These are phyloP conservation scores for Silurus meridionalis DNA, from an alignment of 2,113 vertebrate species.

Conservation along the genomic window DNA sequence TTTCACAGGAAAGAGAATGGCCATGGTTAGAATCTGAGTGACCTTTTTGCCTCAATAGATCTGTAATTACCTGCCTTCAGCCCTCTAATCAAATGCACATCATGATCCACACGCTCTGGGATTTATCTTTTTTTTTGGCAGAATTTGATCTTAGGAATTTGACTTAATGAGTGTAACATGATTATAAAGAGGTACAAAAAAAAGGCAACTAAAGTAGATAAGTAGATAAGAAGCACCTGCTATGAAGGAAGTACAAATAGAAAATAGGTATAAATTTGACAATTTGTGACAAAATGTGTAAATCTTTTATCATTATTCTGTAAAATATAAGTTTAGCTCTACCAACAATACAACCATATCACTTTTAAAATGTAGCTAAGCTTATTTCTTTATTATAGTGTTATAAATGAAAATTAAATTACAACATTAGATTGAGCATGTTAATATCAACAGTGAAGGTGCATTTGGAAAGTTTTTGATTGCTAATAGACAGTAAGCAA, in stretches of 20 bases:
- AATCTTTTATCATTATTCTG: neutral
- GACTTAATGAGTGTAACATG: neutral
- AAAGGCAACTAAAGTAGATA: neutral
- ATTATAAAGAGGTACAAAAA: neutral
- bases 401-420: neutral
- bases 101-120: conserved; percentile 3
- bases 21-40: conserved; percentile 4
- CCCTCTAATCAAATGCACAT: conserved; percentile 38
- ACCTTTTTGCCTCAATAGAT: conserved; percentile 4
- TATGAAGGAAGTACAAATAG: neutral
- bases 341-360: neutral
- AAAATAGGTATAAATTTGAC: neutral
- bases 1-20: neutral
- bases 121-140: conserved; percentile 2
- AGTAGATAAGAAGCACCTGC: neutral
- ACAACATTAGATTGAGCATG: neutral
- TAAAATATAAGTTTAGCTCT: neutral
- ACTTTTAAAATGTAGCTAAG: neutral
- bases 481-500: neutral
- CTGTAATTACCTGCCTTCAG: conserved; percentile 30
- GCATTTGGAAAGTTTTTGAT: neutral
- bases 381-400: neutral
- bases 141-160: neutral
- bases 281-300: neutral
- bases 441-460: neutral